Conservation (phyloP, 64 coral and sea anemone genomes). For the Platygyra sinensis region DNA sequence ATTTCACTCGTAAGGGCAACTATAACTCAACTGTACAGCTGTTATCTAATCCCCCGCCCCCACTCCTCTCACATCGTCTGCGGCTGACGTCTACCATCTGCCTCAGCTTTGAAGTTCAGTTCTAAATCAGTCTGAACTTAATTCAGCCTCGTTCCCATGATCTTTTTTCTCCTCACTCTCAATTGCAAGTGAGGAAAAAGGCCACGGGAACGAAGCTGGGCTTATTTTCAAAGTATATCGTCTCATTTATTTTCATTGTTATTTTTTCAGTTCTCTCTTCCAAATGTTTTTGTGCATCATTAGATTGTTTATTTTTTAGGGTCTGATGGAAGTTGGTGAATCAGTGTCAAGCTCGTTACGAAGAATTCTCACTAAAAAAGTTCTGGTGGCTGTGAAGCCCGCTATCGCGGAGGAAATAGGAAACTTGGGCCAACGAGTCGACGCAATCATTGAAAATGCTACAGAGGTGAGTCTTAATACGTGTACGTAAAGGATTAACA, state of each 20-base stretch:
- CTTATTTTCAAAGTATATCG: too few relatives aligned
- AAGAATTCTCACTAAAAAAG: neutral
- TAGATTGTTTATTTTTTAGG: neutral
- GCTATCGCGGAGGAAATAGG: neutral
- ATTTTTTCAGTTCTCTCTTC: neutral
- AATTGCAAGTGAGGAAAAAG: too few relatives aligned
- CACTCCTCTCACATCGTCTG: too few relatives aligned
- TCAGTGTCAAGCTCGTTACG: neutral
- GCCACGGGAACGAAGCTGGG: too few relatives aligned
- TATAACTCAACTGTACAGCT: too few relatives aligned
- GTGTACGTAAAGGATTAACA: neutral
- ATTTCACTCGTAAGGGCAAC: too few relatives aligned
- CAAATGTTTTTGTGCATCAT: neutral
- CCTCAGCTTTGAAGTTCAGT: too few relatives aligned
- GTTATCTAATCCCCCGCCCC: too few relatives aligned
- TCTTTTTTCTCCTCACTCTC: too few relatives aligned
- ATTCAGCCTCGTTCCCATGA: too few relatives aligned
- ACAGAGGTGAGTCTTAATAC: constrained; percentile 1
- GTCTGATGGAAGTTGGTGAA: neutral
- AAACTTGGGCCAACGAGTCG: neutral
- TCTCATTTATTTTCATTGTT: neutral
- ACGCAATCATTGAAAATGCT: neutral
- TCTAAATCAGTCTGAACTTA: too few relatives aligned
- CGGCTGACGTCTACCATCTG: too few relatives aligned
- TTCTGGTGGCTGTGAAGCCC: neutral